These are phyloP conservation scores for Chloebia gouldiae DNA, from an alignment of 2,113 vertebrate species.

Conservation along the genomic window DNA sequence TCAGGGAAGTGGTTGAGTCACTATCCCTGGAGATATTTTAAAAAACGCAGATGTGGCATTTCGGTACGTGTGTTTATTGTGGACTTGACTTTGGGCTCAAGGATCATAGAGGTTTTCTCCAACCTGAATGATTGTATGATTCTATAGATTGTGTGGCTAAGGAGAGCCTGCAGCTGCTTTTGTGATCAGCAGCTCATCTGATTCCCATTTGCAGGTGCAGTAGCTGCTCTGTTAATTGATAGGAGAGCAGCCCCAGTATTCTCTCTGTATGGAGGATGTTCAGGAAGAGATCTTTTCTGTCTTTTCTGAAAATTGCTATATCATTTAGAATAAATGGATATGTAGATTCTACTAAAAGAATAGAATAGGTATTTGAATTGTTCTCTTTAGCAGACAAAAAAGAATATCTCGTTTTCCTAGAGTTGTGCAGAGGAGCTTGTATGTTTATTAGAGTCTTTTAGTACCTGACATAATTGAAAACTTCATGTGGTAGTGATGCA, in stretches of 20 bases:
- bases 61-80: neutral
- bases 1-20: neutral
- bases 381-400: neutral
- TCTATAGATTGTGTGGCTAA: neutral
- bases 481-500: neutral
- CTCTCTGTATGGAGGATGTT: neutral
- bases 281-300: too few species aligned
- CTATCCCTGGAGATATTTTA: neutral
- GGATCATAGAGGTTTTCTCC: neutral
- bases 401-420: neutral
- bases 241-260: neutral
- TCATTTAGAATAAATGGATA: neutral
- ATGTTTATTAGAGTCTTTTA: rapidly evolving
- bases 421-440: neutral
- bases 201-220: neutral
- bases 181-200: neutral
- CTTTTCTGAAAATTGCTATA: neutral
- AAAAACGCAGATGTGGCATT: neutral
- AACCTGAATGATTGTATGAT: neutral
- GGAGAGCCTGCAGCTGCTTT: neutral
- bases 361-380: neutral
- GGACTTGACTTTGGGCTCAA: neutral
- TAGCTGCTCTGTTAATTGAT: neutral
- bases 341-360: neutral
- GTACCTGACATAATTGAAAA: neutral